phyloP scores from a whole-genome alignment of 2,888 invertebrate species.

The Drosophila mimica region DNA sequence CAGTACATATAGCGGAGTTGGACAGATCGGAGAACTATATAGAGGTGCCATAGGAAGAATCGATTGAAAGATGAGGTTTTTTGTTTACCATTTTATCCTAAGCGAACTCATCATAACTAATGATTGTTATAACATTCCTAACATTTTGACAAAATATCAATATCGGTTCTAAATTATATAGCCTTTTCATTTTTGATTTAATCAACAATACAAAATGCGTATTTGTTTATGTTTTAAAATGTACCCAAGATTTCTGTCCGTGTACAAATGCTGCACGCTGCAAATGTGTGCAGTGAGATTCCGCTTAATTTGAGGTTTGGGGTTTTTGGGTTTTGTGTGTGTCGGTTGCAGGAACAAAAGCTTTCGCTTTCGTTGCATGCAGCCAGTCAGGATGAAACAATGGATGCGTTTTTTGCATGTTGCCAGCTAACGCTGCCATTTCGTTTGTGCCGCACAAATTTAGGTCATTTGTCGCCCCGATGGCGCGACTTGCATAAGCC shows the following conservation, averaged over 20 bases:
- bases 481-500: slow-evolving; percentile 55
- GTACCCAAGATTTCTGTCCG: slow-evolving; percentile 1
- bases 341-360: slow-evolving; percentile 34
- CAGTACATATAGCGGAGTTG: background rate
- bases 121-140: no score
- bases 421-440: slow-evolving; percentile 4
- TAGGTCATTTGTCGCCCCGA: slow-evolving; percentile 60
- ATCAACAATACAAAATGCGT: no score
- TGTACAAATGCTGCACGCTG: slow-evolving; percentile 26
- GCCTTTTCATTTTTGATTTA: no score
- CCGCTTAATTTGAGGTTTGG: slow-evolving; percentile 1
- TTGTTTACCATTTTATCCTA: no score
- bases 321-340: background rate
- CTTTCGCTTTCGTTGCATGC: slow-evolving; percentile 51
- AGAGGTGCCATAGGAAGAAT: background rate
- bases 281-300: slow-evolving; percentile 11
- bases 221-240: background rate
- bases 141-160: no score
- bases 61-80: background rate
- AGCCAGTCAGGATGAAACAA: slow-evolving; percentile 44
- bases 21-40: background rate
- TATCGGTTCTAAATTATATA: no score
- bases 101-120: no score
- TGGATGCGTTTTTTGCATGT: slow-evolving; percentile 43
- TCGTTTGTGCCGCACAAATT: slow-evolving; percentile 38